Evolutionary conservation across 2,797 vertebrate species (phyloP).

Genomic region (Eulemur mongoz): DNA sequence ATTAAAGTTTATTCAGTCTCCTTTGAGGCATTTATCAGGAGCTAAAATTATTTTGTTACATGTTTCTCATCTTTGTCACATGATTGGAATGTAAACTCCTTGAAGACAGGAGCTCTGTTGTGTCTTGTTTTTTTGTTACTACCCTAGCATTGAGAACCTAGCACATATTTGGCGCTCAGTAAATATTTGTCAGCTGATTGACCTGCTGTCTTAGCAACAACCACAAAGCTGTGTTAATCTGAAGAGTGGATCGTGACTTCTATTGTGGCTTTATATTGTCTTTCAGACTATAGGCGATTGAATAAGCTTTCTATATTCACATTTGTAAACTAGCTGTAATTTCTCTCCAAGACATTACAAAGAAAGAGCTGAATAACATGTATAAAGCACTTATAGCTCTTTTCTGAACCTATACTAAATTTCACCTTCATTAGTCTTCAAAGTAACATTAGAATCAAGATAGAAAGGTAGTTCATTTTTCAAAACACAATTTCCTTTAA

Average conservation of each 20-base stretch:
- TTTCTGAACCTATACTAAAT: not conserved
- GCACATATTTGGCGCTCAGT: not conserved
- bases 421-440: conserved; percentile 51
- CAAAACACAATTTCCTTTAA: conserved; percentile 62
- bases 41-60: not conserved
- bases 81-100: not conserved
- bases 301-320: not conserved
- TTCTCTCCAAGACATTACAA: conserved; percentile 31
- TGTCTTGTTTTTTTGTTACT: not conserved
- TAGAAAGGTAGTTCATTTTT: conserved; percentile 40
- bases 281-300: not conserved
- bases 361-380: not conserved
- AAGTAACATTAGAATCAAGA: conserved; percentile 73
- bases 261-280: not conserved
- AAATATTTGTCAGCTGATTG: not conserved
- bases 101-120: not conserved
- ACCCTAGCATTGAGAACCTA: not conserved
- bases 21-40: not conserved
- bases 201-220: not conserved
- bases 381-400: not conserved
- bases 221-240: not conserved
- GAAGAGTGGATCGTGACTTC: not conserved
- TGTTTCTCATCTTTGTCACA: not conserved
- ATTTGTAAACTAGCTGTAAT: conserved; percentile 36
- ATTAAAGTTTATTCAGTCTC: not conserved